phyloP scores from a whole-genome alignment of 2,888 invertebrate genomes.

The Ophion ventricosus region DNA sequence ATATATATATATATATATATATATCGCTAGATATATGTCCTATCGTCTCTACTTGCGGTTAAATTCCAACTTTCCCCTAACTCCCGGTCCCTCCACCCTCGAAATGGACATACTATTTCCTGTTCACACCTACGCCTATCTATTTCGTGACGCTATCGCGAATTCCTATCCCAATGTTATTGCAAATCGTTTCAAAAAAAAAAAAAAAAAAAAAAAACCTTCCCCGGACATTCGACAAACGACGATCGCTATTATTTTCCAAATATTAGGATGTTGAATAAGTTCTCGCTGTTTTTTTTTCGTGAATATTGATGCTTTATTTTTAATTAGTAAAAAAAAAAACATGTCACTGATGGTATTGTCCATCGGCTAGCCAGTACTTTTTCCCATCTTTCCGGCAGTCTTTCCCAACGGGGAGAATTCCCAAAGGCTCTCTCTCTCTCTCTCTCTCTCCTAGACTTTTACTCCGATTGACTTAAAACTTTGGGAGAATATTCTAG shows the following conservation, averaged over 20 bases:
- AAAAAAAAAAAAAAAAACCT: not conserved
- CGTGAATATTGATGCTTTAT: no score
- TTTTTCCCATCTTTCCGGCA: no score
- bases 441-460: no score
- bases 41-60: conserved; percentile 38
- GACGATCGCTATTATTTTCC: not conserved
- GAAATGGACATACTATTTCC: conserved; percentile 57
- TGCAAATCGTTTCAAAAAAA: not conserved
- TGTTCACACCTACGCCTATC: conserved; percentile 34
- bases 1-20: not conserved
- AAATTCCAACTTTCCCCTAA: conserved; percentile 54
- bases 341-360: no score
- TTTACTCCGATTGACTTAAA: no score
- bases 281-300: no score
- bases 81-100: conserved; percentile 33
- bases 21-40: conserved; percentile 10
- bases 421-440: no score
- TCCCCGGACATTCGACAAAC: not conserved
- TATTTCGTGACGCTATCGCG: not conserved
- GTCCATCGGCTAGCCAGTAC: no score
- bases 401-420: no score
- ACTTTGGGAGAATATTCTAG: no score
- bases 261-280: no score
- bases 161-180: conserved; percentile 3
- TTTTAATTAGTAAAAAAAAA: no score